A percentile compares a stretch with the other conserved stretches of the same genome.
Evolutionary conservation across 2,113 vertebrate species (phyloP).

Genomic region (Fregata magnificens): DNA sequence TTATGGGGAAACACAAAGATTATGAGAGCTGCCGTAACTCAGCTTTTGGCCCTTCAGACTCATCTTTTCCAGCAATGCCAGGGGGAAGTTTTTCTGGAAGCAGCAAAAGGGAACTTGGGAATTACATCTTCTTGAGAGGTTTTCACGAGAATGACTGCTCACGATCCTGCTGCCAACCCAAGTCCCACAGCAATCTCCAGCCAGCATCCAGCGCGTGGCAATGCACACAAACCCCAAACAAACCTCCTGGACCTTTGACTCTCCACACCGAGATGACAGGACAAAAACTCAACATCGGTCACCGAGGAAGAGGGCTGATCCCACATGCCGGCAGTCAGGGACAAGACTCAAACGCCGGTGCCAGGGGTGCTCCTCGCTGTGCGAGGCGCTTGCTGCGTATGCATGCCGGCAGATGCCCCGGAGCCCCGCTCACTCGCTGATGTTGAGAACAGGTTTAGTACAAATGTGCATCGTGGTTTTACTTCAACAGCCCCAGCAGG

Average conservation of each 20-base stretch:
- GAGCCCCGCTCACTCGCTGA: background rate
- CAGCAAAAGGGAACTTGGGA: background rate
- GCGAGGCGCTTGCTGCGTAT: background rate
- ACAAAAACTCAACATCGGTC: background rate
- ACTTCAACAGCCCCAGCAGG: background rate
- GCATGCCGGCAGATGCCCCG: rapidly evolving
- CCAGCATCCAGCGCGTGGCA: background rate
- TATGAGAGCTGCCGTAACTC: background rate
- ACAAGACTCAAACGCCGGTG: background rate
- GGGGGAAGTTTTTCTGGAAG: background rate
- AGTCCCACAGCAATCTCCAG: background rate
- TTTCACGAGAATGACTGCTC: background rate
- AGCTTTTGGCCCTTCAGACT: background rate
- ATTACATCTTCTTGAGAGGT: background rate
- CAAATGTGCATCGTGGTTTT: background rate
- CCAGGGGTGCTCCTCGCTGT: background rate
- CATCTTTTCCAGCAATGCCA: background rate
- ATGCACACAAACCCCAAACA: background rate
- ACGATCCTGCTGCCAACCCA: background rate
- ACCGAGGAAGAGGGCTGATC: background rate
- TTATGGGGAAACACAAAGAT: background rate
- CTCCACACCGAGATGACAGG: background rate
- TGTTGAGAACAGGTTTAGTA: background rate
- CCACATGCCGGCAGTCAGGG: rapidly evolving
- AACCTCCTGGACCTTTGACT: background rate